These are phyloP conservation scores for Ommatoiulus sabulosus DNA, from an alignment of 2,888 invertebrate species.

Conservation along the genomic window DNA sequence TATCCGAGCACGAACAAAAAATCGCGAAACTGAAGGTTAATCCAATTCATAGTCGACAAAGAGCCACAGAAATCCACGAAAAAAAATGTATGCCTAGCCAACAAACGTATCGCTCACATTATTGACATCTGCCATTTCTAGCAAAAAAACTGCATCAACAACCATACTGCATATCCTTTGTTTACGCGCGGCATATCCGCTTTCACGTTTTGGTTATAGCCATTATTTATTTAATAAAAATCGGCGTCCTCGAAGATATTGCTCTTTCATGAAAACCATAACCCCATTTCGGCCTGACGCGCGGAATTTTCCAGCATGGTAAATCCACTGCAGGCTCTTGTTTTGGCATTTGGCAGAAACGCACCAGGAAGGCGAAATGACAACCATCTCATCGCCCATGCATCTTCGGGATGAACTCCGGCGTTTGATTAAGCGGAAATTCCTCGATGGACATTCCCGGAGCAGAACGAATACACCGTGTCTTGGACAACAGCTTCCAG, in stretches of 20 bases:
- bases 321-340: neutral
- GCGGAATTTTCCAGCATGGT: neutral
- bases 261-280: neutral
- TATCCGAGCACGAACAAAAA: neutral
- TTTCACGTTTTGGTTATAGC: neutral
- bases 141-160: neutral
- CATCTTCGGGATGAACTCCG: neutral
- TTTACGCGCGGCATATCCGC: neutral
- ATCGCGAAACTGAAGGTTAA: neutral
- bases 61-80: neutral
- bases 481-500: neutral
- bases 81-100: neutral
- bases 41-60: neutral
- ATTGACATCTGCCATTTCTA: neutral
- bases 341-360: neutral
- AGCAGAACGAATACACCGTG: neutral
- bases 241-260: neutral
- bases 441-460: neutral
- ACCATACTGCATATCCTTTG: neutral
- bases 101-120: neutral
- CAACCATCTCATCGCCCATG: neutral
- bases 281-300: neutral
- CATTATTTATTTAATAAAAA: slow-evolving; percentile 19
- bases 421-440: neutral
- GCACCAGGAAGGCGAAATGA: neutral